phyloP scores from a whole-genome alignment of 2,113 vertebrate species.

The Hydrolagus affinis region DNA sequence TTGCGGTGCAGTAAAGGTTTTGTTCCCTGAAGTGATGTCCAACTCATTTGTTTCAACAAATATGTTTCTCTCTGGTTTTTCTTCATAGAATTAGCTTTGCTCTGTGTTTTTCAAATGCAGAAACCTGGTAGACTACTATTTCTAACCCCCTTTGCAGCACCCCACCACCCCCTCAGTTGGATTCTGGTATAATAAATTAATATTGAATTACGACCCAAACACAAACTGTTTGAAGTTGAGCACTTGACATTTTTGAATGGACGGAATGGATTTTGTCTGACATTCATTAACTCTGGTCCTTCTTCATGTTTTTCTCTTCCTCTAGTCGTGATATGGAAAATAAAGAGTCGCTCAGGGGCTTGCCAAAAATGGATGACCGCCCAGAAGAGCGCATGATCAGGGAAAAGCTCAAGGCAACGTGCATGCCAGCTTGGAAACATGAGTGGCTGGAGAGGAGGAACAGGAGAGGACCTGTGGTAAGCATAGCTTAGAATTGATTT shows the following conservation, averaged over 20 bases:
- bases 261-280: background rate
- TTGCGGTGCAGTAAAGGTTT: background rate
- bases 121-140: background rate
- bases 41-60: background rate
- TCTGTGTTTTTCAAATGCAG: too few species aligned
- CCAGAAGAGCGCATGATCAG: conserved; percentile 83
- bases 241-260: background rate
- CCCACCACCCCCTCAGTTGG: background rate
- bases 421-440: conserved; percentile 86
- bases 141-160: too few species aligned
- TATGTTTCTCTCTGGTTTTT: background rate
- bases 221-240: background rate
- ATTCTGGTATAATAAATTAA: too few species aligned
- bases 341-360: conserved; percentile 73
- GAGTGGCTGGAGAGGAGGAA: conserved; percentile 79
- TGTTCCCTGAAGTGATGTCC: background rate
- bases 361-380: conserved; percentile 84
- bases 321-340: conserved; percentile 75
- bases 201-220: too few species aligned
- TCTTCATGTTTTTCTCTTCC: conserved; percentile 32
- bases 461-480: conserved; percentile 74
- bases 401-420: conserved; percentile 80
- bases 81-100: background rate
- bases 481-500: conserved; percentile 35
- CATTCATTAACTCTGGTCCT: background rate